phyloP scores from a whole-genome alignment of 1,140 invertebrate species.

The Lerema accius region DNA sequence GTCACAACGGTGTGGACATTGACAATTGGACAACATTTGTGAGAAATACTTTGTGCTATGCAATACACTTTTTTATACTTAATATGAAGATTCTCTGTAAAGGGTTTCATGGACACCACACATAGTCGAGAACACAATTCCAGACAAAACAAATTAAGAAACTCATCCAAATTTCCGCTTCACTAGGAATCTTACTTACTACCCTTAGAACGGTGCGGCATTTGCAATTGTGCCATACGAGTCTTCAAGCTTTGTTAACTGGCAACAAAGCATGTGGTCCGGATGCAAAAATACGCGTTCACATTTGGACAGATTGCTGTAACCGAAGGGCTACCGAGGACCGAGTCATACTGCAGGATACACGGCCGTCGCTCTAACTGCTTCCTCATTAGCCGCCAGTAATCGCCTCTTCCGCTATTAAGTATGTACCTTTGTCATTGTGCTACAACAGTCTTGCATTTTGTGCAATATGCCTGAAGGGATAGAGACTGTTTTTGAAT shows the following conservation, averaged over 20 bases:
- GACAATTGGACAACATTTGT: background rate
- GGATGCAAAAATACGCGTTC: constrained; percentile 3
- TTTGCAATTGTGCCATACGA: too few relatives aligned
- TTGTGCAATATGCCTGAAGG: constrained; percentile 12
- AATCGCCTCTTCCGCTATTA: constrained; percentile 60
- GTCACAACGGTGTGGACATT: too few relatives aligned
- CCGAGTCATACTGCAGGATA: constrained; percentile 37
- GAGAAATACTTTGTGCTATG: too few relatives aligned
- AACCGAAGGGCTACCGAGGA: background rate
- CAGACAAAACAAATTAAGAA: too few relatives aligned
- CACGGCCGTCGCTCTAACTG: constrained; percentile 43
- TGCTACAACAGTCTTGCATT: constrained; percentile 21
- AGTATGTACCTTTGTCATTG: constrained; percentile 32
- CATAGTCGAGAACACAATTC: too few relatives aligned
- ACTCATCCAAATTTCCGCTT: too few relatives aligned
- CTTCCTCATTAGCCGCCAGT: constrained; percentile 67
- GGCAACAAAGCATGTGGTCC: background rate
- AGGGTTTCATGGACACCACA: too few relatives aligned
- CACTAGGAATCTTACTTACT: too few relatives aligned
- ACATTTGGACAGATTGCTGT: background rate
- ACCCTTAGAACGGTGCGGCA: too few relatives aligned
- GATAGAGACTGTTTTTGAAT: constrained; percentile 1
- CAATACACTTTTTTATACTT: too few relatives aligned
- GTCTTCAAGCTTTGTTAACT: too few relatives aligned
- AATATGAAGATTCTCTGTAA: too few relatives aligned